Base-by-base conservation (phyloP, 2,888 invertebrate genomes). In the Habrosyne pyritoides region DNA sequence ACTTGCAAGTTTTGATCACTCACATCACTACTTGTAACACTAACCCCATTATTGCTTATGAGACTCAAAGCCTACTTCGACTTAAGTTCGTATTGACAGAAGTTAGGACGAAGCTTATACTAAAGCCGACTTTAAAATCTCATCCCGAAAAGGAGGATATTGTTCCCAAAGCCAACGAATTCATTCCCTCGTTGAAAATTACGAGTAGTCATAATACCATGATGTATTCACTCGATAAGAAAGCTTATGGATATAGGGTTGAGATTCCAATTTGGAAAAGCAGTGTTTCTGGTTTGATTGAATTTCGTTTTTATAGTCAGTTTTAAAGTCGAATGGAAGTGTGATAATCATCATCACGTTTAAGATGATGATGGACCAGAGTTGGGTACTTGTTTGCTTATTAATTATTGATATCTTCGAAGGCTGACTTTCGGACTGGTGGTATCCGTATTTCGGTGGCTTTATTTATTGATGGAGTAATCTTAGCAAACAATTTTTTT, bases 61-160 rank as follows among this genome's bases (percentile, higher is more conserved):
- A 36, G 36, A 36, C 6, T 6, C 36, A 14, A 36, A 36, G 36
- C n/a, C 36, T 36, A 12, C 30, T 36, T 14, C 14, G 36, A 2
- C 36, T 14, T 12, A 14, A 36, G 36, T 36, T 36, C 36, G 36
- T 36, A 36, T 36, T 14, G 36, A 36, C 24, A 24, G 48, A 48
- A 24, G 48, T 24, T 24, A 24, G 21, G 36, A 6, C 50, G 30
- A 30, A n/a, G 52, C 22, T 21, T 22, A 36, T 10, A 22, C 52
- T 22, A 22, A 42, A 21, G 14, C 33, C 52, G 22, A 52, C 21
- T 33, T 36, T n/a, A 24, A 52, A 52, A 22, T 52, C 28, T 52
- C 36, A 42, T 52, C 42, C 24, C 47, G 22, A 53, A 48, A 53
- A 28, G 18, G 21, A 53, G 48, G 47, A 47, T 21, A 33, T 30